Percentiles rank a stretch among this genome's conserved stretches.
These are phyloP conservation scores for Dascyllus trimaculatus DNA, from an alignment of 2,113 vertebrate species.

Conservation along the genomic window DNA sequence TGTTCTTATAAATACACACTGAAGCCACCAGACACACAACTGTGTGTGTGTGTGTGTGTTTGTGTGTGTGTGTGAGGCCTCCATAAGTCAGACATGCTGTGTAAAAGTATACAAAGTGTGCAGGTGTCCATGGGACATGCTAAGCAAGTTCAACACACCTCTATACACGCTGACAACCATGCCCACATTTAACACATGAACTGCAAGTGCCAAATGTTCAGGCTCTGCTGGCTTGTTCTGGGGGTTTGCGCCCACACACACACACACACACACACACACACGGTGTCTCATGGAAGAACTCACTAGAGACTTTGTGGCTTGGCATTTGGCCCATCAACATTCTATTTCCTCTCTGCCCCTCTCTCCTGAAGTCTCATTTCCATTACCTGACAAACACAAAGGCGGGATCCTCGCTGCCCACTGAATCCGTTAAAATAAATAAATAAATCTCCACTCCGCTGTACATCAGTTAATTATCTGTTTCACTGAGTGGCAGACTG, in stretches of 20 bases:
- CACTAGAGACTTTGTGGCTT: constrained; percentile 67
- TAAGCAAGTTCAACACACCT: constrained; percentile 80
- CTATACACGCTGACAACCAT: constrained; percentile 80
- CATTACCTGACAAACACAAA: constrained; percentile 75
- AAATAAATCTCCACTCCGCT: constrained; percentile 59
- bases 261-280: constrained; percentile 33
- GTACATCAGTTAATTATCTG: constrained; percentile 80
- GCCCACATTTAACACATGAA: constrained; percentile 82
- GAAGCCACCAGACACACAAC: constrained; percentile 25
- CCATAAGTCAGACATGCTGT: constrained; percentile 62
- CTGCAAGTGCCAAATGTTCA: constrained; percentile 77
- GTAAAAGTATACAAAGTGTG: constrained; percentile 80
- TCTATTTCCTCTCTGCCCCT: constrained; percentile 65
- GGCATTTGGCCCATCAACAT: constrained; percentile 80
- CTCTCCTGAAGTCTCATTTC: constrained; percentile 77
- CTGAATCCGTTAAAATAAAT: constrained; percentile 69
- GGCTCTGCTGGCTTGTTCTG: constrained; percentile 75
- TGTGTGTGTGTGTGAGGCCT: constrained; percentile 39
- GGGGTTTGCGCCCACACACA: constrained; percentile 47
- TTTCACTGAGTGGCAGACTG: constrained; percentile 78
- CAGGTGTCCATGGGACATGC: constrained; percentile 77
- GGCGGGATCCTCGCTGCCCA: constrained; percentile 49
- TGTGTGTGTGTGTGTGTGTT: constrained; percentile 26
- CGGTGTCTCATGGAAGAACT: constrained; percentile 46
- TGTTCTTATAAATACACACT: constrained; percentile 9